phyloP scores from a whole-genome alignment of 2,797 vertebrate genomes.

The Tadarida brasiliensis region DNA sequence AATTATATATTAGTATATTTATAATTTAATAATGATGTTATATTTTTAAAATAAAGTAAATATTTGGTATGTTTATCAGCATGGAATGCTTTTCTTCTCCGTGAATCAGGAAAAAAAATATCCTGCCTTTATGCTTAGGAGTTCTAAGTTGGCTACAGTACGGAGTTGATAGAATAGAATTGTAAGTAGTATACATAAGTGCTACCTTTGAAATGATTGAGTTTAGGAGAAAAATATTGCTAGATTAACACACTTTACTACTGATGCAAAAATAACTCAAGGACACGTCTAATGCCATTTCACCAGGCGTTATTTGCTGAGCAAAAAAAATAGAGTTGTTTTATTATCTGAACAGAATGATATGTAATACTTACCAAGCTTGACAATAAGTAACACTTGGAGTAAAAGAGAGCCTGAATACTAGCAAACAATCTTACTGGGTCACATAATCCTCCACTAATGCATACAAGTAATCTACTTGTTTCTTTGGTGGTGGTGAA shows the following conservation, averaged over 20 bases:
- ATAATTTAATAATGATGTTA: not conserved
- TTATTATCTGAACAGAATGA: not conserved
- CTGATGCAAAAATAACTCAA: not conserved
- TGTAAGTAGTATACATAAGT: not conserved
- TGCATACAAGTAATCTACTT: constrained; percentile 14
- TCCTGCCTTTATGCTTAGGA: not conserved
- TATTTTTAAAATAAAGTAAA: not conserved
- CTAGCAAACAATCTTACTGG: not conserved
- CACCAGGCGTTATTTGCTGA: not conserved
- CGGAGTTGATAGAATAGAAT: not conserved
- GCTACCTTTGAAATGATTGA: not conserved
- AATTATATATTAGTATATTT: not conserved
- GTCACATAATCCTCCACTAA: constrained; percentile 25
- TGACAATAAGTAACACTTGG: not conserved
- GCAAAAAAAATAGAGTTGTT: not conserved
- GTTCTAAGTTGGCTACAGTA: not conserved
- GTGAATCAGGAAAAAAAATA: constrained; percentile 41
- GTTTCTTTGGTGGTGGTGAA: constrained; percentile 35
- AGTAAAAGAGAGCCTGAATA: not conserved
- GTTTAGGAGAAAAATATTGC: not conserved
- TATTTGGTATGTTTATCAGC: not conserved
- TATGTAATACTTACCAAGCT: not conserved
- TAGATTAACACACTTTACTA: not conserved
- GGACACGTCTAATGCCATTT: not conserved
- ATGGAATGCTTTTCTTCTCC: not conserved